These are phyloP conservation scores for Psylliodes chrysocephalus DNA, from an alignment of 2,888 invertebrate species.

Conservation along the genomic window DNA sequence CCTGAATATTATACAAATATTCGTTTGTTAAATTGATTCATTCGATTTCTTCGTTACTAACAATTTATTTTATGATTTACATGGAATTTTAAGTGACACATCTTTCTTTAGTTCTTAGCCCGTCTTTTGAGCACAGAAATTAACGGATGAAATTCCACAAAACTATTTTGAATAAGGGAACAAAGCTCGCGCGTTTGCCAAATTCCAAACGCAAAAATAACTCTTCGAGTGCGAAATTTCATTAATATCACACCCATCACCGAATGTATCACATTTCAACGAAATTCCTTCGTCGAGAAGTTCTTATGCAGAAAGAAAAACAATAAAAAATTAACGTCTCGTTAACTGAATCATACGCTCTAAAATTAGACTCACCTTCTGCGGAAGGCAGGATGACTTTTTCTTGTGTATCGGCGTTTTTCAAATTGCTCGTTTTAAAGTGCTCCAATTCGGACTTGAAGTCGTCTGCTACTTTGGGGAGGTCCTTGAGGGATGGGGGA, in stretches of 20 bases:
- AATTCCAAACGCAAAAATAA: slow-evolving; percentile 29
- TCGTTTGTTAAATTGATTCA: too few relatives aligned
- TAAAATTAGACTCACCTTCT: slow-evolving; percentile 81
- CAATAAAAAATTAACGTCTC: too few relatives aligned
- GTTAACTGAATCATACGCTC: too few relatives aligned
- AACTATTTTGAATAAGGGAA: slow-evolving; percentile 5
- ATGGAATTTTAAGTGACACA: too few relatives aligned
- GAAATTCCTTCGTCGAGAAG: too few relatives aligned
- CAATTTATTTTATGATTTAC: too few relatives aligned
- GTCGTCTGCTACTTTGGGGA: slow-evolving; percentile 89
- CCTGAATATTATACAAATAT: too few relatives aligned
- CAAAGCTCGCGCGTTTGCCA: slow-evolving; percentile 19
- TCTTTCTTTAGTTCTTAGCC: too few relatives aligned
- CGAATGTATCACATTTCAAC: too few relatives aligned
- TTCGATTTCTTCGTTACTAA: too few relatives aligned
- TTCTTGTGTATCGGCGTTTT: slow-evolving; percentile 89
- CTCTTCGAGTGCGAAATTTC: background rate
- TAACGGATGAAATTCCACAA: background rate
- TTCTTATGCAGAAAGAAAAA: too few relatives aligned
- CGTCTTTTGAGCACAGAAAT: too few relatives aligned
- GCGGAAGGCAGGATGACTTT: slow-evolving; percentile 93
- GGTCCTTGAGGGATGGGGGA: slow-evolving; percentile 85
- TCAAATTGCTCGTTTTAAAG: slow-evolving; percentile 88
- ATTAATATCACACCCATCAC: slow-evolving; percentile 8
- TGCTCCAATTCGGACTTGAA: slow-evolving; percentile 91